phyloP scores from a whole-genome alignment of 2,888 invertebrate genomes.

The Latrodectus hesperus region DNA sequence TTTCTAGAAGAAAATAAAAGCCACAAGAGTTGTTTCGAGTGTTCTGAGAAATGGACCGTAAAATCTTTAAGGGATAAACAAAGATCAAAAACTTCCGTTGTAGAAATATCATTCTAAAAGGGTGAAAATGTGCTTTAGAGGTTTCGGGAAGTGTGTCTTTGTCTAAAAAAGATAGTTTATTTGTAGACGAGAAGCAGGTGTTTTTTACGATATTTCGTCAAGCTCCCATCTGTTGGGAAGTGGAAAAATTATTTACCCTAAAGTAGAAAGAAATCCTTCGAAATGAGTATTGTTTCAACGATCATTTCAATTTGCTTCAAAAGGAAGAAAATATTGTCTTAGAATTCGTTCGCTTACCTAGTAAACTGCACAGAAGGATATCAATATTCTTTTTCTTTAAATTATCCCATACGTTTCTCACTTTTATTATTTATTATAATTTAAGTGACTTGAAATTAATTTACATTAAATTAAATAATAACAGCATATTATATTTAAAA shows the following conservation, averaged over 20 bases:
- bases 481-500: too few species aligned
- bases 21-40: too few species aligned
- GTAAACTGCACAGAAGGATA: too few species aligned
- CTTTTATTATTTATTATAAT: too few species aligned
- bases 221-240: constrained; percentile 32
- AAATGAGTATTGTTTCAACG: background rate
- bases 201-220: constrained; percentile 49
- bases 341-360: too few species aligned
- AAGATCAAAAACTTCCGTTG: background rate
- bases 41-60: constrained; percentile 12
- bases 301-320: too few species aligned
- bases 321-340: too few species aligned
- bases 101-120: background rate
- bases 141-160: constrained; percentile 4
- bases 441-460: too few species aligned
- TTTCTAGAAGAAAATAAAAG: too few species aligned
- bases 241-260: constrained; percentile 25
- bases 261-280: background rate
- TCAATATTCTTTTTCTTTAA: too few species aligned
- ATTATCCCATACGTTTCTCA: too few species aligned
- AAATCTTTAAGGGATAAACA: constrained; percentile 34
- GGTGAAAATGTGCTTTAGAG: constrained; percentile 6
- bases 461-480: too few species aligned
- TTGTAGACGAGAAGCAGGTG: constrained; percentile 56
- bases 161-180: constrained; percentile 11